Evolutionary conservation across 2,113 vertebrate species (phyloP), one percentile per base, ranked within the genome.

Genomic region (Seriola rivoliana): DNA sequence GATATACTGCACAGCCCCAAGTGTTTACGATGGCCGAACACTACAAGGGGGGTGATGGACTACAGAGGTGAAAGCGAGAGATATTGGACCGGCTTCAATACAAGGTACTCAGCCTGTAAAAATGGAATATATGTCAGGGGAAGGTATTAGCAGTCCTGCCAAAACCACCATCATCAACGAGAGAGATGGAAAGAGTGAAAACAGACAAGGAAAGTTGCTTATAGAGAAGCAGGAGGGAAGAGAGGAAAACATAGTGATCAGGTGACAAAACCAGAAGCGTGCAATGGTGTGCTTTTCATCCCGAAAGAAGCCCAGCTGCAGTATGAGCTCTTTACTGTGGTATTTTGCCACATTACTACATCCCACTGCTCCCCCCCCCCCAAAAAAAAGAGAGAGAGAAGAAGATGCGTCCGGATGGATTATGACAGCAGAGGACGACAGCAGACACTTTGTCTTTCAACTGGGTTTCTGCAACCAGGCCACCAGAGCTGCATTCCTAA

Each of bases 21-120:
- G 59, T 34, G 73, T 88, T 79, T 85, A 84, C 7, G 16, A 71
- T 77, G 71, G 79, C 67, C 57, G 75, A 68, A 66, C 36, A 81
- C 84, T 64, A 84, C 38, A 6, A 29, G 55, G 21, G 12, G 58
- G 2, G 62, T 63, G 64, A 90, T 55, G 57, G 76, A 79, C 65
- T 52, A 68, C 73, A 69, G 69, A 80, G 62, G 84, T 65, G 78
- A 84, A 74, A 64, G 66, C 10, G 8, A 6, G 46, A 50, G 57
- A 73, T 60, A 65, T 73, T 65, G 66, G 80, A 79, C 50, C 2
- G 42, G 70, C 25, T 82, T 71, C 57, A 73, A 32, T 0, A 21
- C 44, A 75, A 68, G 32, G 74, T 7, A n/a, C 23, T 67, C 57
- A 25, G 57, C 17, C 38, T 21, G 71, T 85, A 55, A 77, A 79